A percentile compares a stretch with the other conserved stretches of the same genome.
Conservation (phyloP, 2,888 invertebrate genomes). For the Acronicta psi region DNA sequence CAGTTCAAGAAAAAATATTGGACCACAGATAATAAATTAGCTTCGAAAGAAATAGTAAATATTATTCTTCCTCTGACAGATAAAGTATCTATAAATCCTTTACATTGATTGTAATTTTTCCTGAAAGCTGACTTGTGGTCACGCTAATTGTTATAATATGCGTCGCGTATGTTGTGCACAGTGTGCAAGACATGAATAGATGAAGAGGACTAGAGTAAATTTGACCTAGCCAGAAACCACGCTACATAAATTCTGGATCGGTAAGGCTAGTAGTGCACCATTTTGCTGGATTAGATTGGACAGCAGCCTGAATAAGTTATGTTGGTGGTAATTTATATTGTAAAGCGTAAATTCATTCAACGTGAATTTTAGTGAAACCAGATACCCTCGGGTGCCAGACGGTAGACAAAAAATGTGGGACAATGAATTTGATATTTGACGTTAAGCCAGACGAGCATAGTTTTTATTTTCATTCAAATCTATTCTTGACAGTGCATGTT, state of each 20-base stretch:
- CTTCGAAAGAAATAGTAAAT: conserved; percentile 30
- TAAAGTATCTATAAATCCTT: conserved; percentile 1
- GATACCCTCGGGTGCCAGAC: conserved; percentile 3
- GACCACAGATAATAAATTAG: conserved; percentile 18
- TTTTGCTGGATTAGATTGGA: no score
- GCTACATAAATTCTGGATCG: no score
- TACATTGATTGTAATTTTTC: conserved; percentile 9
- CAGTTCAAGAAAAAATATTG: conserved; percentile 29
- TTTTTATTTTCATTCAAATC: conserved; percentile 7
- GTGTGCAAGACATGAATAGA: no score
- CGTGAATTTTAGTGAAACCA: conserved; percentile 22
- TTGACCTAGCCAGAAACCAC: no score
- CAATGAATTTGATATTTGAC: conserved; percentile 34
- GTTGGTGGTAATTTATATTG: no score
- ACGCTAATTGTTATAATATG: no score
- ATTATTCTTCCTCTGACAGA: conserved; percentile 20
- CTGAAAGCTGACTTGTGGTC: no score
- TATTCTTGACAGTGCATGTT: not conserved
- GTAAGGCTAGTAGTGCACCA: no score
- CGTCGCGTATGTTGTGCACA: no score
- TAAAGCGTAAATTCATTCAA: not conserved
- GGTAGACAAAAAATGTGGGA: conserved; percentile 10
- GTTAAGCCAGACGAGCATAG: not conserved
- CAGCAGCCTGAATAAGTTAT: no score
- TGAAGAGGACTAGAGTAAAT: no score